These are phyloP conservation scores for Rhinophrynus dorsalis DNA, from an alignment of 2,797 vertebrate species.

Conservation along the genomic window DNA sequence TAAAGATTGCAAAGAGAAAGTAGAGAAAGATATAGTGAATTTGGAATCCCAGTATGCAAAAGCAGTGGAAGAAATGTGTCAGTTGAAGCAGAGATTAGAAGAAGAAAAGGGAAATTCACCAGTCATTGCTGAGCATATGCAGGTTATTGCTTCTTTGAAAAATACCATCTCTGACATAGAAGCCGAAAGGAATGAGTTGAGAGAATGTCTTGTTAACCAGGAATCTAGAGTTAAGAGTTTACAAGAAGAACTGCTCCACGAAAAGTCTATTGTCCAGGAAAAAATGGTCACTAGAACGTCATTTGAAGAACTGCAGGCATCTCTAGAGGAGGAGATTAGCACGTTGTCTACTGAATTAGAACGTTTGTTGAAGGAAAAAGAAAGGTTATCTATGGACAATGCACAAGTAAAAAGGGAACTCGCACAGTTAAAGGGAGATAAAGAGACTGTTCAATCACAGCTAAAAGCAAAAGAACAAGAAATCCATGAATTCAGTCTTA, in stretches of 20 bases:
- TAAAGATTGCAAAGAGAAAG: constrained; percentile 72
- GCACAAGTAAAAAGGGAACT: constrained; percentile 82
- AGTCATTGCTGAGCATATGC: constrained; percentile 80
- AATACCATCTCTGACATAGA: constrained; percentile 82
- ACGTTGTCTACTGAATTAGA: constrained; percentile 81
- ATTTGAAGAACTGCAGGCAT: constrained; percentile 73
- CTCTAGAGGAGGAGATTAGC: constrained; percentile 77
- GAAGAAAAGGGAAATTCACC: constrained; percentile 78
- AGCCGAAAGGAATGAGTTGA: constrained; percentile 71
- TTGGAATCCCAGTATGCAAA: constrained; percentile 70
- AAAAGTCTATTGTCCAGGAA: constrained; percentile 71
- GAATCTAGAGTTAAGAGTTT: constrained; percentile 74
- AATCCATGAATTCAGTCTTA: constrained; percentile 72
- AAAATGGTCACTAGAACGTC: constrained; percentile 73
- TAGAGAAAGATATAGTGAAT: constrained; percentile 73
- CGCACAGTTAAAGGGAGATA: constrained; percentile 75
- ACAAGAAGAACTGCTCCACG: constrained; percentile 74
- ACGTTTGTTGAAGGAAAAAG: constrained; percentile 84
- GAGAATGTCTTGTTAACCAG: constrained; percentile 75
- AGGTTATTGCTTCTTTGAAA: constrained; percentile 81
- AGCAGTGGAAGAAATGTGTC: constrained; percentile 73
- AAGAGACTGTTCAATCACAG: constrained; percentile 75
- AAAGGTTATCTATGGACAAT: constrained; percentile 81
- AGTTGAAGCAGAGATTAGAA: constrained; percentile 78
- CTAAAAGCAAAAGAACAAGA: constrained; percentile 80